These are phyloP conservation scores for Pteropus rufus DNA, from an alignment of 2,797 vertebrate species.

Conservation along the genomic window DNA sequence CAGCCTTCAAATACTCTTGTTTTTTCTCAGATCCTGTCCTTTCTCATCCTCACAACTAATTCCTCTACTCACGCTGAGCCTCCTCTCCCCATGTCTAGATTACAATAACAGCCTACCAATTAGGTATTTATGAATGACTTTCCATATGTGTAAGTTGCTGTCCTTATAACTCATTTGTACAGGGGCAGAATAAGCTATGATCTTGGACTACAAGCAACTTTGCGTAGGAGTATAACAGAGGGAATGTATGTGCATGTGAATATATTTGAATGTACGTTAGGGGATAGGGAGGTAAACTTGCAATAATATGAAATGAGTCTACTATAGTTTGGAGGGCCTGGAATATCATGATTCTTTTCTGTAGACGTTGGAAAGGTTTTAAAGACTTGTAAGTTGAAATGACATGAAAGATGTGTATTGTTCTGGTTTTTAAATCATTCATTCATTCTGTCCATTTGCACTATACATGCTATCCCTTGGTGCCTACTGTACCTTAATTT, in stretches of 20 bases:
- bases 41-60: not conserved
- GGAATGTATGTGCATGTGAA: too few relatives aligned
- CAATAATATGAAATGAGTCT: not conserved
- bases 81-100: not conserved
- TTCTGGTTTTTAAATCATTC: not conserved
- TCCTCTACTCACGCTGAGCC: not conserved
- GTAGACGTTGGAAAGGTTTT: not conserved
- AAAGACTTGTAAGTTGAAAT: not conserved
- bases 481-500: not conserved
- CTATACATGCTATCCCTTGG: not conserved
- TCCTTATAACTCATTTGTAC: not conserved
- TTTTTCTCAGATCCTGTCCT: not conserved
- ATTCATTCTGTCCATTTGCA: not conserved
- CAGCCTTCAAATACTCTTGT: not conserved
- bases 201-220: not conserved
- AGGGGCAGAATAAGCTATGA: not conserved
- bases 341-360: not conserved
- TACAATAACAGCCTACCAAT: not conserved
- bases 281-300: not conserved
- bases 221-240: not conserved
- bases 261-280: not conserved
- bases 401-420: not conserved
- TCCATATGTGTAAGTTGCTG: not conserved
- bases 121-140: not conserved
- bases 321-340: not conserved